phyloP scores from a whole-genome alignment of 2,888 invertebrate species.

The Alsophila aescularia region DNA sequence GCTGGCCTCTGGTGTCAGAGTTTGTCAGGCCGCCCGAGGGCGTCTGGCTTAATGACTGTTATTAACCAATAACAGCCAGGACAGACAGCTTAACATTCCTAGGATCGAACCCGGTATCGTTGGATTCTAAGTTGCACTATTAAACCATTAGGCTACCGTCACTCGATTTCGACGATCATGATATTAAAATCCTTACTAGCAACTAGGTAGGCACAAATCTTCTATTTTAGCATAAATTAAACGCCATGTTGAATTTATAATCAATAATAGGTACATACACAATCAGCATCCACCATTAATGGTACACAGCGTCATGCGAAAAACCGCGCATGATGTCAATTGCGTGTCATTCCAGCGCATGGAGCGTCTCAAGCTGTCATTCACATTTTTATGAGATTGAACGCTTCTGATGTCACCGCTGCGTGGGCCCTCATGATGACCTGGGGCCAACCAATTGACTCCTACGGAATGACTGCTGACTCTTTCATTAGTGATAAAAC shows the following conservation, averaged over 20 bases:
- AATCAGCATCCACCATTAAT: conserved; percentile 5
- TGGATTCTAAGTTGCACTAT: too few relatives aligned
- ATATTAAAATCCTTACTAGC: too few relatives aligned
- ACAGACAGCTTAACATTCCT: too few relatives aligned
- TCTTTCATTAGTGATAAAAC: conserved; percentile 41
- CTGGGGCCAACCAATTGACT: conserved; percentile 54
- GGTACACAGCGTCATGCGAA: conserved; percentile 11
- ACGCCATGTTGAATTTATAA: conserved; percentile 8
- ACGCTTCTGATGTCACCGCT: conserved; percentile 44
- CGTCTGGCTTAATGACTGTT: too few relatives aligned
- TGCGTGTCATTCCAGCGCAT: conserved; percentile 2
- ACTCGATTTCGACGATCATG: too few relatives aligned
- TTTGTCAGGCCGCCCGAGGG: too few relatives aligned
- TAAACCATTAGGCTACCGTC: too few relatives aligned
- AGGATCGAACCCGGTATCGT: too few relatives aligned
- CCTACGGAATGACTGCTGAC: conserved; percentile 48
- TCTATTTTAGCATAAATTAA: neutral
- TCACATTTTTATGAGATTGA: conserved; percentile 17
- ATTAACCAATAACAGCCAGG: too few relatives aligned
- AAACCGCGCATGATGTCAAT: conserved; percentile 19
- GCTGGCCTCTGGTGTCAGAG: too few relatives aligned
- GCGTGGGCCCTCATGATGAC: conserved; percentile 39
- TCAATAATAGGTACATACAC: conserved; percentile 13
- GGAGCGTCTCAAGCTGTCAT: conserved; percentile 2
- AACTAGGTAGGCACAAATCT: too few relatives aligned